Conservation (phyloP, 2,113 vertebrate species). For the Agapornis roseicollis region DNA sequence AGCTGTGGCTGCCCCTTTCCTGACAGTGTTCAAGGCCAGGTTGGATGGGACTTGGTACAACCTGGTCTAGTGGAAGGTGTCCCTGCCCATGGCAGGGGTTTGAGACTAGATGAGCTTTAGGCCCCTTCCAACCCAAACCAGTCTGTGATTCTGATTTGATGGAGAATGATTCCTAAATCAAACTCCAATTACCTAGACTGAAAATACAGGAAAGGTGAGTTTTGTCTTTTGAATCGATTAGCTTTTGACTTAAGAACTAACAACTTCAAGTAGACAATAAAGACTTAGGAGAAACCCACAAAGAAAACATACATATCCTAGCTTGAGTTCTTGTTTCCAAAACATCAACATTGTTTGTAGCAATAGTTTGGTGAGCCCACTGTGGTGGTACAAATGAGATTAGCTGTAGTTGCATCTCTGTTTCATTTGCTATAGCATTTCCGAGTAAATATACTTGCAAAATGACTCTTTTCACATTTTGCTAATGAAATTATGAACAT, state of each 20-base stretch:
- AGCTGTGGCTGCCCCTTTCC: not conserved
- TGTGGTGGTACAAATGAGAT: not conserved
- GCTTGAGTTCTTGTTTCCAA: not conserved
- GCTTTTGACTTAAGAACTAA: not conserved
- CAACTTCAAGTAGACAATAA: not conserved
- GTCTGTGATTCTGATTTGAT: not conserved
- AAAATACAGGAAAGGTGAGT: not conserved
- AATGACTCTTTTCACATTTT: not conserved
- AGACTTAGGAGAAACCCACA: not conserved
- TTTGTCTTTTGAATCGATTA: not conserved
- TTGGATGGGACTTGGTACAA: not conserved
- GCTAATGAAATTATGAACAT: not conserved
- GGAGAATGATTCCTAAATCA: not conserved
- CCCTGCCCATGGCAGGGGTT: not conserved
- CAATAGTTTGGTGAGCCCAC: not conserved
- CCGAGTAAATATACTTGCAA: not conserved
- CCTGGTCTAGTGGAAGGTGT: not conserved
- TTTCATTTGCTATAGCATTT: not conserved
- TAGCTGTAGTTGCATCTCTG: not conserved
- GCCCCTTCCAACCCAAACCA: not conserved
- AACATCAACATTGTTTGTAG: not conserved
- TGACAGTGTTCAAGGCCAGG: not conserved
- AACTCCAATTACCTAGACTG: not conserved
- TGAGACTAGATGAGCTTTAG: not conserved
- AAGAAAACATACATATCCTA: not conserved